Evolutionary conservation across 2,797 vertebrate genomes (phyloP), one percentile per base, ranked within the genome.

Genomic region (Tenualosa thibaudeaui): DNA sequence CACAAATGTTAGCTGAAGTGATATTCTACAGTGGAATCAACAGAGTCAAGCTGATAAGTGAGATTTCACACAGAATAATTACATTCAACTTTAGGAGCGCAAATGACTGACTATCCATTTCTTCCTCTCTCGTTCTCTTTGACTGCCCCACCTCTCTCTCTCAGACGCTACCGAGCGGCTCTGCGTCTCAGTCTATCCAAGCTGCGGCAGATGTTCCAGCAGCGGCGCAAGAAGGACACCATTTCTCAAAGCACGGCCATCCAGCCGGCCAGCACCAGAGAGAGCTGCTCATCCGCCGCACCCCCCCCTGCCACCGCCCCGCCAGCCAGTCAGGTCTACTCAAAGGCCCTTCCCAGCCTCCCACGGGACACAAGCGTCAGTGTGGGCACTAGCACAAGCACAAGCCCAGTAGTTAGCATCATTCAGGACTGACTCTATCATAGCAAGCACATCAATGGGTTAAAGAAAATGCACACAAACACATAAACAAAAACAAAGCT

Each of bases 121-220:
- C 68, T 81, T 68, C 22, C 50, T 40, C 60, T n/a, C n/a, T 3
- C 24, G 17, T n/a, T 7, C 24, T 26, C 24, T 65, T n/a, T 65
- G 12, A 0, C 24, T 12, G 2, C n/a, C 24, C 22, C 60, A 10
- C 60, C n/a, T 9, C 22, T n/a, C 24, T 89, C 60, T 90, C 81
- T 84, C 90, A 96, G 95, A 58, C 95, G 93, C 86, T 96, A 95
- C 92, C 92, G 93, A 86, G 88, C 68, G 0, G 93, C 92, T 0
- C 81, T 93, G 40, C 86, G 84, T 6, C 89, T 87, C 17, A 91
- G 88, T 26, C 10, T 94, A 62, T 13, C 81, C 86, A 94, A 89
- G 87, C 84, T 95, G 0, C 50, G 89, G 26, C 89, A 82, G 82
- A 86, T 87, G 31, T 89, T 90, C 68, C 84, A 84, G 5, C 81